Evolutionary conservation across 2,888 invertebrate genomes (phyloP), one percentile per base, ranked within the genome.

Genomic region (Caenorhabditis zanzibari): DNA sequence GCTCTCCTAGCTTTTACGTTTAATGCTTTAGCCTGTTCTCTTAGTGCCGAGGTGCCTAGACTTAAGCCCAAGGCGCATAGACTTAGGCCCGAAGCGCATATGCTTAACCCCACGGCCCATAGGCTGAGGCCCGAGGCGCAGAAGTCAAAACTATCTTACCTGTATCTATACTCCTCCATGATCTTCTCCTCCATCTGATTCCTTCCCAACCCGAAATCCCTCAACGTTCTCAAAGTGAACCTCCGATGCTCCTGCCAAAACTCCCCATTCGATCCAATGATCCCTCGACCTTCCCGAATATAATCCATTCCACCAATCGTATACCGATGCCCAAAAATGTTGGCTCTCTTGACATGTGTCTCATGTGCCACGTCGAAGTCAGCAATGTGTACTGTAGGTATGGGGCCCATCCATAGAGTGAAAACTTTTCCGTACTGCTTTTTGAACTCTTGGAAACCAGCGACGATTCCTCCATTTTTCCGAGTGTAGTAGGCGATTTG

Each of bases 101-200:
- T n/a, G n/a, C n/a, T n/a, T n/a, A n/a, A n/a, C n/a, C n/a, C n/a
- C n/a, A n/a, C n/a, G n/a, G n/a, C n/a, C n/a, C n/a, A n/a, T n/a
- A n/a, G n/a, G n/a, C n/a, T n/a, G n/a, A n/a, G n/a, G n/a, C n/a
- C n/a, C n/a, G n/a, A n/a, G n/a, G n/a, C n/a, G n/a, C n/a, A n/a
- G n/a, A n/a, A n/a, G n/a, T n/a, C n/a, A n/a, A n/a, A n/a, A n/a
- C 28, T 9, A 28, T 10, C 38, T 12, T 38, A 80, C 82, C 81
- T 68, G 38, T 72, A 63, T 22, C 81, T 49, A 22, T 69, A 76
- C 58, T 86, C 86, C 16, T 77, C 73, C 79, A 86, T 85, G 35
- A 86, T 86, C 24, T 73, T 68, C n/a, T 80, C 79, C 69, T 86
- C 86, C 75, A 86, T 86, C 19, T 85, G 63, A 44, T 69, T 83